phyloP scores from a whole-genome alignment of 2,888 invertebrate genomes.

The Coelopa pilipes region DNA sequence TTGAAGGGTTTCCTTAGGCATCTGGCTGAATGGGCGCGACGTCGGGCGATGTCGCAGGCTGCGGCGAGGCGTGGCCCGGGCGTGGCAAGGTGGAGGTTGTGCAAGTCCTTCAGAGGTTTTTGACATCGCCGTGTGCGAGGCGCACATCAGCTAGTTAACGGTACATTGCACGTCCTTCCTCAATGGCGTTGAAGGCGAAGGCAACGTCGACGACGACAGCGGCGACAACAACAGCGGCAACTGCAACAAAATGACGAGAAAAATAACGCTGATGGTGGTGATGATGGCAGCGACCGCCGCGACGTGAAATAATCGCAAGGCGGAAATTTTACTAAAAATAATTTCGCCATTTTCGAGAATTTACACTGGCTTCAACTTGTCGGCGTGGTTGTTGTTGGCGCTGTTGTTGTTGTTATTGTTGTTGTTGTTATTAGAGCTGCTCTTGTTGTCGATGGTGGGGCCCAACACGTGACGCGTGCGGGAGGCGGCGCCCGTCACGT shows the following conservation, averaged over 20 bases:
- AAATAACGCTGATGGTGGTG: neutral
- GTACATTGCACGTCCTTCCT: slow-evolving; percentile 34
- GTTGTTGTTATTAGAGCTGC: too few relatives aligned
- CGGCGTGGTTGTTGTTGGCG: too few relatives aligned
- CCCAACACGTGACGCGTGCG: too few relatives aligned
- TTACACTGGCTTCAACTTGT: too few relatives aligned
- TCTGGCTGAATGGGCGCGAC: too few relatives aligned
- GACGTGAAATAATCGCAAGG: neutral
- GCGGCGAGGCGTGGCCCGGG: neutral
- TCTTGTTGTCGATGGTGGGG: too few relatives aligned
- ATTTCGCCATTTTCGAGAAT: neutral
- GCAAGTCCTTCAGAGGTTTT: slow-evolving; percentile 35
- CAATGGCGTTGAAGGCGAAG: slow-evolving; percentile 3
- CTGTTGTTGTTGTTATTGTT: too few relatives aligned
- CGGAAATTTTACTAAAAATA: neutral
- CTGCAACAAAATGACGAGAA: neutral
- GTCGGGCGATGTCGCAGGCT: neutral
- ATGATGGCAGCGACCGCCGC: neutral
- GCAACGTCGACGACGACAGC: neutral
- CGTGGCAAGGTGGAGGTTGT: slow-evolving; percentile 32
- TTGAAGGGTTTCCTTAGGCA: too few relatives aligned
- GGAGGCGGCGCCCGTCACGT: too few relatives aligned
- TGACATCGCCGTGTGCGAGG: slow-evolving; percentile 16
- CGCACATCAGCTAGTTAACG: slow-evolving; percentile 32
- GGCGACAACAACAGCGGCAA: neutral